Evolutionary conservation across 2,797 vertebrate species (phyloP), one percentile per base, ranked within the genome.

Genomic region (Loriculus beryllinus): DNA sequence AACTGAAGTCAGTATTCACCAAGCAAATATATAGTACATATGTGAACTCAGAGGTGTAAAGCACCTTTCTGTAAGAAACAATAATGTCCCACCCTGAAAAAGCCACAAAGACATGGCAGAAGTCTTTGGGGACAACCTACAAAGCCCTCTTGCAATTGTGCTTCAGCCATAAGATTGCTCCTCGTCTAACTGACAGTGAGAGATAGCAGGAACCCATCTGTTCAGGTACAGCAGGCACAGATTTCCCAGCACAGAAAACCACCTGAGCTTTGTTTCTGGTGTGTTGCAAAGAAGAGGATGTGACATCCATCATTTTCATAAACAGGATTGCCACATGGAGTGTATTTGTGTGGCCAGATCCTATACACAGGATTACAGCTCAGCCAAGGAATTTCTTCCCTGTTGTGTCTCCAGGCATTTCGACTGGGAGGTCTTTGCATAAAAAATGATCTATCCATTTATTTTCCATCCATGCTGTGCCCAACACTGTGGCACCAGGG

Each of bases 381-480:
- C 79, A 92, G 89, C 89, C 94, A 78, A 93, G 75, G 86, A 92
- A 92, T 94, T 94, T 91, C 71, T 89, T 81, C 69, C 94, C 87
- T 78, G 90, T 78, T 88, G 69, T 92, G 92, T 86, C 91, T 93
- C 62, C 0, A 1, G 87, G 87, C 85, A 33, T 76, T 94, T 90
- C 83, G 76, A 71, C 85, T 93, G 94, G 92, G 89, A 96, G 78
- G 91, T 92, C 91, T 89, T 76, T 56, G 37, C 71, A 94, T 86
- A 76, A 86, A 85, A 78, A 93, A 93, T 12, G 33, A 87, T 93
- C 68, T 71, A 89, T 77, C 87, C 33, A 31, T 93, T 93, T 96
- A 87, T 95, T 93, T 95, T 86, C 86, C 45, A 62, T 68, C 64
- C 17, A 2, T 37, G 78, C 75, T 56, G 71, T 94, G 82, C 64